phyloP scores from a whole-genome alignment of 2,888 invertebrate species.

The Eubasilissa splendida region DNA sequence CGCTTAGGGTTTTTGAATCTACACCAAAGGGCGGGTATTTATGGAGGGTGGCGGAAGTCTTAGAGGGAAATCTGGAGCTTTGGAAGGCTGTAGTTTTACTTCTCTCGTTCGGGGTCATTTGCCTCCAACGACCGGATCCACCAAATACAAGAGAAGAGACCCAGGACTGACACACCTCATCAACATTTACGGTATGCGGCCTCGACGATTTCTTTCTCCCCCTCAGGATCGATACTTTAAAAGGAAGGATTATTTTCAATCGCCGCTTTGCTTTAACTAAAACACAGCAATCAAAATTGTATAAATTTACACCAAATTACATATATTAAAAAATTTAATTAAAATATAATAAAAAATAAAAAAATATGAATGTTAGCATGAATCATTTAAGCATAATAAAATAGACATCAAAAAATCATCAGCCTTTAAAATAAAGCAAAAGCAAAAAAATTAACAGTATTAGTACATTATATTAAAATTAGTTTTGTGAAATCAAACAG shows the following conservation, averaged over 20 bases:
- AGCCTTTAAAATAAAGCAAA: no score
- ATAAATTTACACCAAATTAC: no score
- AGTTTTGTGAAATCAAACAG: no score
- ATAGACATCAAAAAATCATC: no score
- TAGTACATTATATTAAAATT: no score
- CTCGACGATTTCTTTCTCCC: slow-evolving; percentile 28
- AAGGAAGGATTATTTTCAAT: background rate
- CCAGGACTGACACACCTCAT: slow-evolving; percentile 42
- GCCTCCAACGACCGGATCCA: slow-evolving; percentile 46
- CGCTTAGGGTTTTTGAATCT: slow-evolving; percentile 16
- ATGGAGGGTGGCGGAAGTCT: slow-evolving; percentile 40
- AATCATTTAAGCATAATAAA: no score
- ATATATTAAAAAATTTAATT: no score
- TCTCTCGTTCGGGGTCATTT: slow-evolving; percentile 48
- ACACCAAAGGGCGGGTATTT: slow-evolving; percentile 28
- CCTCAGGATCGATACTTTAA: background rate
- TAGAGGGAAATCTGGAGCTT: slow-evolving; percentile 33
- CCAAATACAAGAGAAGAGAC: slow-evolving; percentile 1
- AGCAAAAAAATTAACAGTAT: no score
- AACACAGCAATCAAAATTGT: background rate
- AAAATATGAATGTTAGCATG: no score
- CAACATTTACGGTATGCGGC: slow-evolving; percentile 40
- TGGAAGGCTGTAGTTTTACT: slow-evolving; percentile 30
- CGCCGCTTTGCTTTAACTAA: background rate
- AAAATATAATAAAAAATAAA: no score